phyloP scores from a whole-genome alignment of 2,113 vertebrate genomes.

The Apaloderma vittatum region DNA sequence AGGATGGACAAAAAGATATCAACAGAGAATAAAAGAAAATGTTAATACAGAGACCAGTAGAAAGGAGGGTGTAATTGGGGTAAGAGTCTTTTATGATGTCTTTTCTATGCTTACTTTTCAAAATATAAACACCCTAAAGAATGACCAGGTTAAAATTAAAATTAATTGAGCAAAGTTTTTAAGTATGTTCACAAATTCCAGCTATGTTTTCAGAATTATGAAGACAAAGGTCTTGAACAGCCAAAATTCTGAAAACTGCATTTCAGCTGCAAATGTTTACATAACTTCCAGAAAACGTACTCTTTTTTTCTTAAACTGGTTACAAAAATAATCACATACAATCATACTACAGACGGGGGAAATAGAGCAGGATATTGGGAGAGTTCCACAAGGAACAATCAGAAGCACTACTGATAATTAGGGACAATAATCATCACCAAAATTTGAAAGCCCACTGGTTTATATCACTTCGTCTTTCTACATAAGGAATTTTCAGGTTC shows the following conservation, averaged over 20 bases:
- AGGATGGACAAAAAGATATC: neutral
- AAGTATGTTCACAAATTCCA: neutral
- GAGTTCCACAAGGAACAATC: neutral
- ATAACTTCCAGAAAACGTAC: neutral
- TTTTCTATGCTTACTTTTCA: neutral
- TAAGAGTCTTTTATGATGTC: neutral
- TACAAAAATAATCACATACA: neutral
- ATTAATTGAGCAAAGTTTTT: neutral
- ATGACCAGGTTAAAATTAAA: neutral
- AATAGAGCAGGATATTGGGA: neutral
- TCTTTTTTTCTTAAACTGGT: neutral
- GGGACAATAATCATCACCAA: neutral
- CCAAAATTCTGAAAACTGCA: neutral
- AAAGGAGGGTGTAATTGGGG: neutral
- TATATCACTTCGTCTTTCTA: neutral
- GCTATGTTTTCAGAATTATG: neutral
- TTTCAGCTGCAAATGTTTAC: neutral
- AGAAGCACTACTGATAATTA: neutral
- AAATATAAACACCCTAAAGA: neutral
- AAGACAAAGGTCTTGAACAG: neutral
- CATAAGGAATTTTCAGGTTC: neutral
- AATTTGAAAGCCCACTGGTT: neutral
- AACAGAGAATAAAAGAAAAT: neutral
- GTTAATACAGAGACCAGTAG: neutral
- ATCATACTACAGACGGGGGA: neutral